Conservation (phyloP, 2,797 vertebrate genomes). For the Steatocranus sp. region DNA sequence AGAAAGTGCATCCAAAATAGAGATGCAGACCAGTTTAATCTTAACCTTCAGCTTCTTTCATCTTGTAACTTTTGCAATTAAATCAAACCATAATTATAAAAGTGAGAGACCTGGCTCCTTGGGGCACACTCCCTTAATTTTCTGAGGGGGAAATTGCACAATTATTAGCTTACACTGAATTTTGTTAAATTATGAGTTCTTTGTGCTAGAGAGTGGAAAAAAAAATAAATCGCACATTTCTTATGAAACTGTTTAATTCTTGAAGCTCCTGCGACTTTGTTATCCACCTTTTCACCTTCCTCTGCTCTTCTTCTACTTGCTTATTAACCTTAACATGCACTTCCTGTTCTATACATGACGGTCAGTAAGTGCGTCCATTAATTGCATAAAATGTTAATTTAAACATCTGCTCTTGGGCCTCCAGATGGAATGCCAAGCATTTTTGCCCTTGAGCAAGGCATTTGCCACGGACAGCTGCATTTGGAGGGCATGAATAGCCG, state of each 20-base stretch:
- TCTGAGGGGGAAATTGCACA: neutral
- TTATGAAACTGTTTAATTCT: neutral
- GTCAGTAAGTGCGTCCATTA: neutral
- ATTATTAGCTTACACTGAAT: neutral
- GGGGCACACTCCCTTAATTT: neutral
- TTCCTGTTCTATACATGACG: neutral
- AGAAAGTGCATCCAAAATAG: neutral
- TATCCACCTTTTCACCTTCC: neutral
- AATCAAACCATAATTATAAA: neutral
- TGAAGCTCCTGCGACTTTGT: neutral
- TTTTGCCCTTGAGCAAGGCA: conserved; percentile 55
- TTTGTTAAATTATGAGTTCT: neutral
- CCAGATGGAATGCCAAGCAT: neutral
- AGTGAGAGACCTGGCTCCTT: neutral
- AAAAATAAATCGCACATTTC: neutral
- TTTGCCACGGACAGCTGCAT: conserved; percentile 34
- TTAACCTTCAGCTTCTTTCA: neutral
- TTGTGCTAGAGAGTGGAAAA: neutral
- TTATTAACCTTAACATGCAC: neutral
- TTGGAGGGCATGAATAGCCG: conserved; percentile 8
- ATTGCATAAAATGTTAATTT: neutral
- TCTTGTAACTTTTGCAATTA: neutral
- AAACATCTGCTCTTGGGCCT: conserved; percentile 8
- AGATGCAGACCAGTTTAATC: neutral
- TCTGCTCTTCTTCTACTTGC: neutral